Evolutionary conservation across 2,888 invertebrate genomes (phyloP), one percentile per base, ranked within the genome.

Genomic region (Glyphotaelius pellucidus): DNA sequence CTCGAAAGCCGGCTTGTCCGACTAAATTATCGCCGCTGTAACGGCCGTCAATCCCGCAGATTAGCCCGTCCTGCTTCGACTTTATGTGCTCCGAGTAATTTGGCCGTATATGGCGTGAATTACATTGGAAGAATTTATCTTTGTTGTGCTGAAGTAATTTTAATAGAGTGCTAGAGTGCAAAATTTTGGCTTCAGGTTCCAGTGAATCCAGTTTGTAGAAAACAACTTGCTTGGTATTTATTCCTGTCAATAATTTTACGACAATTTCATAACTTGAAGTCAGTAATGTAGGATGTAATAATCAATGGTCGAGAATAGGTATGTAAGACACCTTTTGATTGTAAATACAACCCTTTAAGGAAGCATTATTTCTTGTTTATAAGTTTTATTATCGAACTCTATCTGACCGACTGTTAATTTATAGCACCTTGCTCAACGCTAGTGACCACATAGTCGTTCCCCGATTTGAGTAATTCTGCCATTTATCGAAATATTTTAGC

Each of bases 11-110:
- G 32, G 87, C 42, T 47, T 87, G 87, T 87, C 87, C 32, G 87
- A 87, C 87, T 87, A 31, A 67, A 87, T 87, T 87, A 87, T 87
- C 87, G 67, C 31, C 87, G 52, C 25, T 87, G 87, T 67, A 87
- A 15, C 31, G 67, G 87, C 35, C 87, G 52, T 32, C 87, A 67
- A 87, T 87, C 87, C 67, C 52, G 19, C 42, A 35, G 87, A 87
- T 87, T 87, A 87, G 87, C 15, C 30, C 42, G 67, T 67, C 31
- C 87, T 67, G 52, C 87, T 52, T 87, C 30, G 87, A 52, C 87
- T 47, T 52, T 87, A 87, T 31, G 52, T 14, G 30, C 52, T 87
- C 31, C 87, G 31, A 32, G 32, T 35, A 30, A 52, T 30, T 31
- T 67, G 25, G 15, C 15, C 31, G 47, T 31, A 31, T 31, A 14